phyloP scores from a whole-genome alignment of 2,797 vertebrate species.

The Micropoecilia bifurca region DNA sequence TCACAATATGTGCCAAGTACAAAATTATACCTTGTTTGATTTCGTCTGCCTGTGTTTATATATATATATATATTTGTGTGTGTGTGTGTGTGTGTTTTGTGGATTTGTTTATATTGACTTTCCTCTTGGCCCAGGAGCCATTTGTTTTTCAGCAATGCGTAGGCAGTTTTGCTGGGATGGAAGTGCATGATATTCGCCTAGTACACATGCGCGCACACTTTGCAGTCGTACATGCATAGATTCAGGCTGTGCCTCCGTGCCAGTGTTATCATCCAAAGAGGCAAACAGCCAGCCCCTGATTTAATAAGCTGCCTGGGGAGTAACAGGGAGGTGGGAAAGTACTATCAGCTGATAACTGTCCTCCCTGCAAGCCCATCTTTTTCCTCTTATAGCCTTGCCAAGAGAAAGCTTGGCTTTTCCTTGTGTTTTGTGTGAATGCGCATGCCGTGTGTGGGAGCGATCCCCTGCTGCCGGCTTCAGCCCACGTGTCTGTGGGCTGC shows the following conservation, averaged over 20 bases:
- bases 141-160: conserved; percentile 65
- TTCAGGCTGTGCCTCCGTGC: conserved; percentile 37
- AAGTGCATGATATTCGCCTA: conserved; percentile 36
- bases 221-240: conserved; percentile 43
- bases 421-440: conserved; percentile 24
- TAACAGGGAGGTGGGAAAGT: conserved; percentile 66
- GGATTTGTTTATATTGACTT: conserved; percentile 43
- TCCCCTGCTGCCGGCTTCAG: conserved; percentile 51
- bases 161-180: conserved; percentile 54
- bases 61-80: neutral
- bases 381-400: conserved; percentile 64
- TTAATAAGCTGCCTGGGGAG: conserved; percentile 80
- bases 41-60: neutral
- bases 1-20: conserved; percentile 20
- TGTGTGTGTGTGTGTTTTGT: conserved; percentile 12
- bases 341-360: conserved; percentile 77
- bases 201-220: conserved; percentile 44
- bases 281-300: conserved; percentile 75
- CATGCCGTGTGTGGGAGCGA: conserved; percentile 25
- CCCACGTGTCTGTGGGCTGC: conserved; percentile 65
- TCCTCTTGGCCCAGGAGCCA: conserved; percentile 41
- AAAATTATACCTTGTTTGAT: conserved; percentile 37
- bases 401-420: conserved; percentile 46
- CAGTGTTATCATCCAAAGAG: conserved; percentile 70
- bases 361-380: conserved; percentile 59